Evolutionary conservation across 2,797 vertebrate genomes (phyloP).

Genomic region (Leptodactylus fallax): DNA sequence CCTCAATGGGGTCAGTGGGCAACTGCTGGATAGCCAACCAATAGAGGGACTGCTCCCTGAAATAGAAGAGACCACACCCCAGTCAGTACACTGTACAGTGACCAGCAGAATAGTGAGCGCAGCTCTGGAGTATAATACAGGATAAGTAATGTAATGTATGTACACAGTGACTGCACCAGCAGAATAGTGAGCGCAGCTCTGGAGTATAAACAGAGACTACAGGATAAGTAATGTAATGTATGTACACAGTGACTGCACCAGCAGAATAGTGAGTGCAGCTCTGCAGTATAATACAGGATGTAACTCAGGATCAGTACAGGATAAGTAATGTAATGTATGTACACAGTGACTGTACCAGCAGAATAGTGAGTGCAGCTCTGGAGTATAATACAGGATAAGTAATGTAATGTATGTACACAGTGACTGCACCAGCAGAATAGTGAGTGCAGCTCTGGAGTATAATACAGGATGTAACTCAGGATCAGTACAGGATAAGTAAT

Average conservation of each 20-base stretch:
- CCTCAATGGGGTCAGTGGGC: constrained; percentile 95
- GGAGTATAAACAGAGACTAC: constrained; percentile 12
- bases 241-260: constrained; percentile 1
- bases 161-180: background rate
- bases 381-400: background rate
- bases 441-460: background rate
- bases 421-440: background rate
- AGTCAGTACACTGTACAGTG: no score
- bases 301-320: background rate
- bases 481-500: background rate
- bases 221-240: constrained; percentile 11
- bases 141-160: background rate
- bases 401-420: constrained; percentile 7
- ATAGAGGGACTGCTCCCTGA: constrained; percentile 96
- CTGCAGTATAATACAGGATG: background rate
- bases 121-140: constrained; percentile 20
- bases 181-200: constrained; percentile 14
- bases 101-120: background rate
- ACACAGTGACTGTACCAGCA: background rate
- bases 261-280: constrained; percentile 21
- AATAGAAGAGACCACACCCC: background rate
- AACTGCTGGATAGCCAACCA: constrained; percentile 99
- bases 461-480: constrained; percentile 9
- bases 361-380: constrained; percentile 10
- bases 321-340: background rate